These are phyloP conservation scores for Orientallactaga sibirica DNA, from an alignment of 2,797 vertebrate genomes.

Conservation along the genomic window DNA sequence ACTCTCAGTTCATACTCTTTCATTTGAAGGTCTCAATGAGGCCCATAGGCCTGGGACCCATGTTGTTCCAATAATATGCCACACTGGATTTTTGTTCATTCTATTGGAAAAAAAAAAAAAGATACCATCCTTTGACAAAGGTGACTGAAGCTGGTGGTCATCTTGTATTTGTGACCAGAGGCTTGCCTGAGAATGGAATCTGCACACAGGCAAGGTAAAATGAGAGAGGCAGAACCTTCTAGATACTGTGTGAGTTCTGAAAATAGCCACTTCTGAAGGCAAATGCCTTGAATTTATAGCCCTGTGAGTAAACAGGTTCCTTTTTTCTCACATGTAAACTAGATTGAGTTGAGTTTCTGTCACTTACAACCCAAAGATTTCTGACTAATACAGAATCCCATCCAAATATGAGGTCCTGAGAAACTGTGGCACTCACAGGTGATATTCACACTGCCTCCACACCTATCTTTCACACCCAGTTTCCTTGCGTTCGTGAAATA, in stretches of 20 bases:
- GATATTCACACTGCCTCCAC: background rate
- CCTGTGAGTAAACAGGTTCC: background rate
- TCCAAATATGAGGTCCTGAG: background rate
- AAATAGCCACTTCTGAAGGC: background rate
- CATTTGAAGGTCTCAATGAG: background rate
- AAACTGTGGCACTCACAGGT: background rate
- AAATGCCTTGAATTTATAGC: background rate
- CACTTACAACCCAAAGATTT: background rate
- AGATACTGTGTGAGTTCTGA: background rate
- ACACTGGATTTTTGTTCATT: background rate
- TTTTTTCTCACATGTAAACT: background rate
- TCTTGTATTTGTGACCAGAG: constrained; percentile 26
- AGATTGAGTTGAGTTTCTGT: constrained; percentile 5
- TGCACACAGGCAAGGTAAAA: background rate
- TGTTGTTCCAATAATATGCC: background rate
- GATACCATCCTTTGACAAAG: background rate
- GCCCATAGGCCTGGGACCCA: background rate
- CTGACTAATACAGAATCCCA: background rate
- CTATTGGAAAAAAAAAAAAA: background rate
- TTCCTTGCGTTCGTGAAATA: background rate
- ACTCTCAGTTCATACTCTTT: background rate
- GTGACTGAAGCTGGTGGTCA: background rate
- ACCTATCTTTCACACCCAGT: background rate
- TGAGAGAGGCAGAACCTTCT: background rate
- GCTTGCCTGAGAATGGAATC: background rate